A percentile compares a stretch with the other conserved stretches of the same genome.
Conservation (phyloP, 2,797 vertebrate species). For the Megalops cyprinoides region DNA sequence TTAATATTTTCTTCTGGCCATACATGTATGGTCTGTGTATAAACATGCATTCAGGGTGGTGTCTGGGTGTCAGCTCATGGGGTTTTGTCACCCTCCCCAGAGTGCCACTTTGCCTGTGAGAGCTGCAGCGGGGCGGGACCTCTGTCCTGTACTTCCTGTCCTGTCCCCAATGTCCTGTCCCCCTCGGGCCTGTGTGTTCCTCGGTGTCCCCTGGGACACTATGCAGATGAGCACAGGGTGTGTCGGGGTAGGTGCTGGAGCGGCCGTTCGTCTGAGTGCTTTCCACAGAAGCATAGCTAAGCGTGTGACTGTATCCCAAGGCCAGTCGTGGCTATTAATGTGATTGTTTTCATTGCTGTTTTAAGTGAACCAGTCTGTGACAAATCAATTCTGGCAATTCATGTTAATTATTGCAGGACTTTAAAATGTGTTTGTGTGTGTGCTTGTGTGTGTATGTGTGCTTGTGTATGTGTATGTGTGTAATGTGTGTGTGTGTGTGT, state of each 20-base stretch:
- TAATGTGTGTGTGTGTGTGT: slow-evolving; percentile 20
- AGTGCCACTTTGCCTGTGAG: slow-evolving; percentile 85
- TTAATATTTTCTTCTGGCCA: not conserved
- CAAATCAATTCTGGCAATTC: not conserved
- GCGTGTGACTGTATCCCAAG: too few relatives aligned
- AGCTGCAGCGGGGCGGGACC: slow-evolving; percentile 76
- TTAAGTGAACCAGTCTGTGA: not conserved
- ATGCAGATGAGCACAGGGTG: slow-evolving; percentile 65
- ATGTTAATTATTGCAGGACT: too few relatives aligned
- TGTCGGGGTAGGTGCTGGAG: slow-evolving; percentile 80
- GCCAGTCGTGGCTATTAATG: not conserved
- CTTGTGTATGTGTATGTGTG: not conserved
- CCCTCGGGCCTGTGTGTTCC: slow-evolving; percentile 74
- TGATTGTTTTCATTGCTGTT: not conserved
- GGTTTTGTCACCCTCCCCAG: slow-evolving; percentile 60
- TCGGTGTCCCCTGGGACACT: slow-evolving; percentile 78
- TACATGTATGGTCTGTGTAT: not conserved
- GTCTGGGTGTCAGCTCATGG: not conserved
- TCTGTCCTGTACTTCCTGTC: slow-evolving; percentile 82
- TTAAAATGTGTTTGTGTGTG: not conserved
- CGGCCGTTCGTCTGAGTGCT: not conserved
- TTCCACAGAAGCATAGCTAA: too few relatives aligned
- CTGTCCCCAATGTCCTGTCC: slow-evolving; percentile 66
- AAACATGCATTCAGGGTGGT: not conserved
- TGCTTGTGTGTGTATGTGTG: slow-evolving; percentile 10